A percentile compares a stretch with the other conserved stretches of the same genome.
Conservation (phyloP, 2,888 invertebrate species). For the Diarsia brunnea region DNA sequence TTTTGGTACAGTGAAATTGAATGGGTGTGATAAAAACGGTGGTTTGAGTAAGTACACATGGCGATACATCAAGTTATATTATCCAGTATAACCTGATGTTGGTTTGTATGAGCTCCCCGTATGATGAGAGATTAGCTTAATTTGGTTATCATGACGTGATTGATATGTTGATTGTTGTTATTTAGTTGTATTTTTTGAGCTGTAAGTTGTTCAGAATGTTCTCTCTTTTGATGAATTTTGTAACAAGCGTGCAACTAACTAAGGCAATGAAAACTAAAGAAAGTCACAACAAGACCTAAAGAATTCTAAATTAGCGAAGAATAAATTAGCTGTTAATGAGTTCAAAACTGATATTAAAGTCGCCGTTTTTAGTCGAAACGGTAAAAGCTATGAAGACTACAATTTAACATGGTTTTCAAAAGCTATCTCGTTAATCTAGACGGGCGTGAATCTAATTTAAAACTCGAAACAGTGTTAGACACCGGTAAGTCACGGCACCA, state of each 20-base stretch:
- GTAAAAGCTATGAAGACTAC: conserved; percentile 3
- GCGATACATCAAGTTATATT: too few species aligned
- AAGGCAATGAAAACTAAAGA: not conserved
- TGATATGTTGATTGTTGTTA: too few species aligned
- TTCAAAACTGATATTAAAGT: conserved; percentile 10
- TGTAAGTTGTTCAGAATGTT: not conserved
- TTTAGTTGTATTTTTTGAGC: too few species aligned
- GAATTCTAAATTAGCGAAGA: not conserved
- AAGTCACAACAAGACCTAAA: not conserved
- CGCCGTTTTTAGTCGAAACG: conserved; percentile 21
- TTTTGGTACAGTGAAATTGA: conserved; percentile 53
- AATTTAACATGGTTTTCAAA: conserved; percentile 49
- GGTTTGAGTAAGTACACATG: conserved; percentile 8
- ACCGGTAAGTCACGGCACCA: conserved; percentile 50
- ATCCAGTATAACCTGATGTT: too few species aligned
- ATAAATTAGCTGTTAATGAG: conserved; percentile 16
- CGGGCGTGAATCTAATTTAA: conserved; percentile 51
- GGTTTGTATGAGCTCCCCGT: too few species aligned
- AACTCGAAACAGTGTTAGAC: conserved; percentile 47
- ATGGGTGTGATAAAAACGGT: conserved; percentile 42
- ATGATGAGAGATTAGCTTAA: too few species aligned
- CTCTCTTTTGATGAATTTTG: not conserved
- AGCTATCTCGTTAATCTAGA: conserved; percentile 60
- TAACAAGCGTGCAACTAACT: not conserved
- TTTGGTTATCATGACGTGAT: too few species aligned